These are phyloP conservation scores for Lasioglossum oenotherae DNA, from an alignment of 2,888 invertebrate species.

Conservation along the genomic window DNA sequence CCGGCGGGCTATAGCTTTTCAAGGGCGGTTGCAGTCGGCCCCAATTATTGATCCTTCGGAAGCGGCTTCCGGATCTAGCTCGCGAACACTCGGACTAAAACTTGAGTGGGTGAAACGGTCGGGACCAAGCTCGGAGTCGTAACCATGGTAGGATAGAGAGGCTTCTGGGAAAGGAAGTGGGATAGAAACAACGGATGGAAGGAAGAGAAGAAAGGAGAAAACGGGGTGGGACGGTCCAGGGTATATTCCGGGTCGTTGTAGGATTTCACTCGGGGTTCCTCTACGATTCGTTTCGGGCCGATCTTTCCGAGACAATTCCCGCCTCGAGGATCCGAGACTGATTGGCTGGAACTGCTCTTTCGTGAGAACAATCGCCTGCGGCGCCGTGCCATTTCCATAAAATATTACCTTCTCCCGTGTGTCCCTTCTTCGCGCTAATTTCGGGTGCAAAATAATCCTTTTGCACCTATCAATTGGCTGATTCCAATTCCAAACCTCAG, in stretches of 20 bases:
- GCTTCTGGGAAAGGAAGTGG: background rate
- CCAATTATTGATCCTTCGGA: constrained; percentile 79
- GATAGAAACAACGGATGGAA: background rate
- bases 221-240: constrained; percentile 21
- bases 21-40: constrained; percentile 75
- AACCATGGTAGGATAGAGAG: constrained; percentile 6
- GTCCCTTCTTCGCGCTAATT: background rate
- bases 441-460: background rate
- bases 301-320: constrained; percentile 12
- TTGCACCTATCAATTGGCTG: too few species aligned
- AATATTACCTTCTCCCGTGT: background rate
- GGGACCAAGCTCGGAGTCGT: constrained; percentile 45
- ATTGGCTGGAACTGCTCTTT: background rate
- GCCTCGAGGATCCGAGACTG: background rate
- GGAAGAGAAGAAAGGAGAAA: constrained; percentile 1
- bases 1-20: constrained; percentile 72
- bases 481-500: too few species aligned
- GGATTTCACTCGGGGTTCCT: constrained; percentile 7
- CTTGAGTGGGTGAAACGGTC: constrained; percentile 69
- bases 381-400: background rate
- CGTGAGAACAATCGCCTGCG: background rate
- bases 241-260: constrained; percentile 34
- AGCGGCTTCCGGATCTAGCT: constrained; percentile 73
- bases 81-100: constrained; percentile 74
- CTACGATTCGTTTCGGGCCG: background rate